Percentiles rank a stretch among this genome's conserved stretches.
phyloP scores from a whole-genome alignment of 1,140 invertebrate genomes.

The Magallana angulata region DNA sequence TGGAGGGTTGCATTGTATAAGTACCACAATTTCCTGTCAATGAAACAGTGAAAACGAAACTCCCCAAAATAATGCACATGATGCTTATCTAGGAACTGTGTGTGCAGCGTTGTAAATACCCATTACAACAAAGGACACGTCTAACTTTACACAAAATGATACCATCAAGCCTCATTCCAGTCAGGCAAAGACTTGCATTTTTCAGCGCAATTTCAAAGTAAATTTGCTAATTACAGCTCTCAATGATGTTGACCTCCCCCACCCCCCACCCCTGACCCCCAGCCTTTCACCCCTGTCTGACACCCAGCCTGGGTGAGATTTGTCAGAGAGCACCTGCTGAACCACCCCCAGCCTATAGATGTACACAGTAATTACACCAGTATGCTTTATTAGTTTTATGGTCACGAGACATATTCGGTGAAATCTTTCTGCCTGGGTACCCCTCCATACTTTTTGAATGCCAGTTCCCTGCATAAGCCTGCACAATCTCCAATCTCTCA shows the following conservation, averaged over 20 bases:
- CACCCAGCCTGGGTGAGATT: not conserved
- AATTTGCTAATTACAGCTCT: slow-evolving; percentile 16
- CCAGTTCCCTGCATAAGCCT: slow-evolving; percentile 7
- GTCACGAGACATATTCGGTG: slow-evolving; percentile 25
- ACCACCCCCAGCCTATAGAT: not conserved
- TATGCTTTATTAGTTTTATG: slow-evolving; percentile 4
- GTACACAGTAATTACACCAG: slow-evolving; percentile 12
- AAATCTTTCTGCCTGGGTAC: slow-evolving; percentile 37
- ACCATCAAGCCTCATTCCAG: slow-evolving; percentile 23
- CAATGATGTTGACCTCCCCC: not conserved
- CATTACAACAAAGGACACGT: slow-evolving; percentile 12
- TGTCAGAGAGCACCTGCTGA: slow-evolving; percentile 18
- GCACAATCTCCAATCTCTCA: slow-evolving; percentile 14
- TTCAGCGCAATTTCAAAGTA: not conserved
- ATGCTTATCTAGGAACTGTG: not conserved
- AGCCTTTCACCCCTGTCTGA: not conserved
- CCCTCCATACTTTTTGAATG: not conserved
- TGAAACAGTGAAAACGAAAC: slow-evolving; percentile 23
- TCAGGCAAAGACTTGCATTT: slow-evolving; percentile 32
- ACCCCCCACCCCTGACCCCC: not conserved
- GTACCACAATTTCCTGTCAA: slow-evolving; percentile 5
- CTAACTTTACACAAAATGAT: slow-evolving; percentile 31
- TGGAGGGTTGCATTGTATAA: not conserved
- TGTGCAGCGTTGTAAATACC: slow-evolving; percentile 17
- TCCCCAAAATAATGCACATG: not conserved